Evolutionary conservation across 2,888 invertebrate genomes (phyloP), one percentile per base, ranked within the genome.

Genomic region (Nemurella pictetii): DNA sequence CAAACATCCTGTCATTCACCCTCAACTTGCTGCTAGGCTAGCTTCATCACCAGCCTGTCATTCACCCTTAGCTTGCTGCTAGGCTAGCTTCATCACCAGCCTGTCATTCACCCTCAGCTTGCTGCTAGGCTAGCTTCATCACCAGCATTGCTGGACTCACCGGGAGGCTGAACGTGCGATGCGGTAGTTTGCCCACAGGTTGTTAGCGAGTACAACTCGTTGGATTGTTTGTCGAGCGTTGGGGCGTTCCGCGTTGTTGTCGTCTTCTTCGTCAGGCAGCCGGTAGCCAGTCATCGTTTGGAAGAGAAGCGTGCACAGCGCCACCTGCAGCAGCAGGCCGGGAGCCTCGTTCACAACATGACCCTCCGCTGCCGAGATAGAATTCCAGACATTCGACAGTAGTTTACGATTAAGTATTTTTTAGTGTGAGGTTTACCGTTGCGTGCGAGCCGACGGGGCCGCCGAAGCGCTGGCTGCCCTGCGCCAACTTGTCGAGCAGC

Each of bases 151-250:
- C n/a, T 4, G 2, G 77, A 90, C 91, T 88, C 90, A 91, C 92
- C 97, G 93, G 26, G 97, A 93, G 0, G 97, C 97, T 20, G 97
- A 96, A 84, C 98, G 92, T 0, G 95, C 97, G 78, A 98, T 95
- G 87, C 96, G 93, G 90, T 97, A 98, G 88, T 96, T 95, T 4
- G 95, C 94, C 96, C 97, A 97, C 1, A 95, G 93, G 88, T 96
- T 95, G 0, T 94, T 93, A 12, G 90, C 90, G 0, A 89, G 88
- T 0, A 93, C 89, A 9, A 93, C 92, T n/a, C 90, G 91, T 85
- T 94, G 91, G 80, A 96, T 92, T 0, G 92, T 92, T 81, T 91
- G 90, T 55, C 35, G 84, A 0, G 82, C 84, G 28, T 27, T 25
- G 0, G 28, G 75, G 15, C 20, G 55, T 12, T 55, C 55, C 1